Conservation (phyloP, 2,797 vertebrate genomes). For the Sebastes variabilis region DNA sequence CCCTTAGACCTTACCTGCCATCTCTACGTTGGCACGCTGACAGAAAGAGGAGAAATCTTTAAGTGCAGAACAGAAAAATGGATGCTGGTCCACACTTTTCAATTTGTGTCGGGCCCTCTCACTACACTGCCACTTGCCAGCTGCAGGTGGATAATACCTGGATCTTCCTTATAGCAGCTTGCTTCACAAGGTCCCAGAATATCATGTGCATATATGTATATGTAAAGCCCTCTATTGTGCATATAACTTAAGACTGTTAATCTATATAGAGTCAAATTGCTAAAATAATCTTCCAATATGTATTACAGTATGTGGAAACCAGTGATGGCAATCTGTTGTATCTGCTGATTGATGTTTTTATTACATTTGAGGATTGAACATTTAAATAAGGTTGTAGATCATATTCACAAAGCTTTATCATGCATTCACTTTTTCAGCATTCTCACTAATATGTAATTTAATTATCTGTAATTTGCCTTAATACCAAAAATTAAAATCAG, state of each 20-base stretch:
- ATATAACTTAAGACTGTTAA: background rate
- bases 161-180: background rate
- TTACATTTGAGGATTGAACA: background rate
- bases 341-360: background rate
- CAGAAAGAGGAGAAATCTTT: conserved; percentile 29
- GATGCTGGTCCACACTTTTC: conserved; percentile 23
- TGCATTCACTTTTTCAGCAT: background rate
- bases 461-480: background rate
- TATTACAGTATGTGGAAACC: background rate
- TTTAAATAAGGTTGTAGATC: background rate
- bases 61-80: conserved; percentile 32
- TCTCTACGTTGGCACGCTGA: conserved; percentile 6
- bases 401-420: background rate
- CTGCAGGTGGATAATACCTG: background rate
- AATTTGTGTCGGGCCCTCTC: conserved; percentile 28
- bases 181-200: background rate
- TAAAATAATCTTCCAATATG: background rate
- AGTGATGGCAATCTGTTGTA: background rate
- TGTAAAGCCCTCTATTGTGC: background rate
- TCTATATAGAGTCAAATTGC: background rate
- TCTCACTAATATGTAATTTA: background rate
- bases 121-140: conserved; percentile 7
- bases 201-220: background rate
- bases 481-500: background rate
- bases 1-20: conserved; percentile 36